Percentiles rank a stretch among this genome's conserved stretches.
These are phyloP conservation scores for Clistopyga incitator DNA, from an alignment of 2,888 invertebrate species.

Conservation along the genomic window DNA sequence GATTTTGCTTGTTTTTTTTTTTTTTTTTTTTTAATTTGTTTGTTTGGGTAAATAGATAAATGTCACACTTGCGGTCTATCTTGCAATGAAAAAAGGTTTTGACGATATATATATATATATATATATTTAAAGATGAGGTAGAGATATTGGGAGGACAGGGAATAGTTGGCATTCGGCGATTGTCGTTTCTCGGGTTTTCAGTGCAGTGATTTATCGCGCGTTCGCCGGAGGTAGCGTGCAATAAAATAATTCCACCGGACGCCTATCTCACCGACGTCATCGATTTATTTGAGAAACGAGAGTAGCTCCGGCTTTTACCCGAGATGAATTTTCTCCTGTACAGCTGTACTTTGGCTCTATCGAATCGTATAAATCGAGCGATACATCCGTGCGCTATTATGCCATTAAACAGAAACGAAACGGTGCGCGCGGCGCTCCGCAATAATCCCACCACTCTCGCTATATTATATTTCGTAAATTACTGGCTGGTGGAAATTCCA, in stretches of 20 bases:
- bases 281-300: slow-evolving; percentile 44
- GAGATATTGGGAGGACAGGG: too few relatives aligned
- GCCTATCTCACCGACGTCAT: slow-evolving; percentile 40
- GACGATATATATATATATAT: too few relatives aligned
- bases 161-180: neutral
- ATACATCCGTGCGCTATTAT: slow-evolving; percentile 34
- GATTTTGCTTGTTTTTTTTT: neutral
- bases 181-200: slow-evolving; percentile 9
- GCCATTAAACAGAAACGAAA: slow-evolving; percentile 21
- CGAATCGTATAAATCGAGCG: slow-evolving; percentile 25
- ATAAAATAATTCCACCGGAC: slow-evolving; percentile 49
- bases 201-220: slow-evolving; percentile 23
- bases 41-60: slow-evolving; percentile 1
- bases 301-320: neutral
- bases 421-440: slow-evolving; percentile 5
- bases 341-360: slow-evolving; percentile 8
- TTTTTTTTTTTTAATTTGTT: slow-evolving; percentile 6
- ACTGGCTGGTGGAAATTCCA: slow-evolving; percentile 13
- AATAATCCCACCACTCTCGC: slow-evolving; percentile 15
- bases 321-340: slow-evolving; percentile 32
- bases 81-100: too few relatives aligned
- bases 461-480: neutral
- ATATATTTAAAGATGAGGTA: too few relatives aligned
- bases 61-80: slow-evolving; percentile 7
- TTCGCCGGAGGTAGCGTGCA: slow-evolving; percentile 17